A percentile compares a stretch with the other conserved stretches of the same genome.
Evolutionary conservation across 92 coral and sea anemone genomes (phyloP).

Genomic region (Palythoa grandiflora): DNA sequence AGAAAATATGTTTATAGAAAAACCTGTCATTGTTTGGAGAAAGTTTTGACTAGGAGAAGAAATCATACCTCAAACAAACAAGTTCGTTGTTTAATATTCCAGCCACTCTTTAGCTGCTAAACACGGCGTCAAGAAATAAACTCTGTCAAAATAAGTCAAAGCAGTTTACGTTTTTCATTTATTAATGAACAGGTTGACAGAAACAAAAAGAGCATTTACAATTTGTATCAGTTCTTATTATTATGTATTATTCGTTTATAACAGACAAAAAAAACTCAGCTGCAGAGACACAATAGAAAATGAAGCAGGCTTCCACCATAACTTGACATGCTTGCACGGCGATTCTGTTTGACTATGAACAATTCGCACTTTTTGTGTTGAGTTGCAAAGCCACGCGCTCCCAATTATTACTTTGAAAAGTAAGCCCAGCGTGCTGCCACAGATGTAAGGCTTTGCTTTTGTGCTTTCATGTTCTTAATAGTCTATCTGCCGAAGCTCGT

Average conservation of each 20-base stretch:
- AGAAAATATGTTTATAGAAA: constrained; percentile 11
- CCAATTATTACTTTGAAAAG: background rate
- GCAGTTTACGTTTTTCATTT: background rate
- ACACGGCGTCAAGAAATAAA: background rate
- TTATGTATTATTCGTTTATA: background rate
- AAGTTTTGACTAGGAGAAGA: background rate
- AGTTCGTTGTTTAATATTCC: constrained; percentile 2
- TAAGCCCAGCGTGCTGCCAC: background rate
- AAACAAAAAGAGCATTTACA: background rate
- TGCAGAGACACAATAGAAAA: background rate
- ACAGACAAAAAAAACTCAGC: background rate
- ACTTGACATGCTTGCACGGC: background rate
- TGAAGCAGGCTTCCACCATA: background rate
- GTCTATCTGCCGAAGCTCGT: no score
- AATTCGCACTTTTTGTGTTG: background rate
- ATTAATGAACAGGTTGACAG: background rate
- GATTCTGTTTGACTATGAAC: background rate
- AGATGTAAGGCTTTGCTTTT: constrained; percentile 33
- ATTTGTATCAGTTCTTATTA: background rate
- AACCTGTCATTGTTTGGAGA: background rate
- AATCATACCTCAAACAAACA: constrained; percentile 14
- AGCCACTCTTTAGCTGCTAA: background rate
- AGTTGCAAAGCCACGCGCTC: constrained; percentile 13
- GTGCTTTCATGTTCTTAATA: background rate
- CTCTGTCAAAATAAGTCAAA: background rate